Percentiles rank a stretch among this genome's conserved stretches.
These are phyloP conservation scores for Heterotilapia buettikoferi DNA, from an alignment of 2,113 vertebrate genomes.

Conservation along the genomic window DNA sequence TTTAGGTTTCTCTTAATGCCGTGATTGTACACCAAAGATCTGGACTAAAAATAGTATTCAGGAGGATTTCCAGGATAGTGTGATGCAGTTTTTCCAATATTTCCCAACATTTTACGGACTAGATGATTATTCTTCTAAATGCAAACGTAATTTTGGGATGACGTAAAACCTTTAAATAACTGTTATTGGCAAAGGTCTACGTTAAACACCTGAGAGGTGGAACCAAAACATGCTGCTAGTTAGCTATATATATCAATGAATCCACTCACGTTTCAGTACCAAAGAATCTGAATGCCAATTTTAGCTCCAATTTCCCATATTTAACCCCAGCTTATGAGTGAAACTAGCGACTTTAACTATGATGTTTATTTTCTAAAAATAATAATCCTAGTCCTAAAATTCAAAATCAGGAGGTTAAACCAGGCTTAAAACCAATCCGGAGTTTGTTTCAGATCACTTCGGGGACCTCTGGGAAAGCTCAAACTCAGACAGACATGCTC, in stretches of 20 bases:
- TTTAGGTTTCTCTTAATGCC: background rate
- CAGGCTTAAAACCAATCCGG: background rate
- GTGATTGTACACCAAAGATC: background rate
- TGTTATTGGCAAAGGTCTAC: background rate
- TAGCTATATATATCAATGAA: background rate
- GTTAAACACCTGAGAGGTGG: background rate
- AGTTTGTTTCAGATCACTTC: background rate
- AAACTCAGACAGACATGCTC: background rate
- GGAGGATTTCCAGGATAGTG: background rate
- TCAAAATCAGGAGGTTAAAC: background rate
- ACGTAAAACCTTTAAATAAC: background rate
- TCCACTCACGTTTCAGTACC: background rate
- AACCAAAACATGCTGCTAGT: background rate
- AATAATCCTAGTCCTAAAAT: background rate
- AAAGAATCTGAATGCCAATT: background rate
- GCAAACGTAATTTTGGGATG: background rate
- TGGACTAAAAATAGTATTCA: background rate
- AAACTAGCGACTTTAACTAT: background rate
- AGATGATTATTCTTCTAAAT: background rate
- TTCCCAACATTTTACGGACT: background rate
- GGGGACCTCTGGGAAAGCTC: background rate
- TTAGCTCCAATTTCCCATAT: background rate
- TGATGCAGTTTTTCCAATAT: background rate
- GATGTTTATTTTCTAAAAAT: background rate
- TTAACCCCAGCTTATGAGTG: background rate